phyloP scores from a whole-genome alignment of 2,888 invertebrate genomes.

The Rhamphomyia laevipes region DNA sequence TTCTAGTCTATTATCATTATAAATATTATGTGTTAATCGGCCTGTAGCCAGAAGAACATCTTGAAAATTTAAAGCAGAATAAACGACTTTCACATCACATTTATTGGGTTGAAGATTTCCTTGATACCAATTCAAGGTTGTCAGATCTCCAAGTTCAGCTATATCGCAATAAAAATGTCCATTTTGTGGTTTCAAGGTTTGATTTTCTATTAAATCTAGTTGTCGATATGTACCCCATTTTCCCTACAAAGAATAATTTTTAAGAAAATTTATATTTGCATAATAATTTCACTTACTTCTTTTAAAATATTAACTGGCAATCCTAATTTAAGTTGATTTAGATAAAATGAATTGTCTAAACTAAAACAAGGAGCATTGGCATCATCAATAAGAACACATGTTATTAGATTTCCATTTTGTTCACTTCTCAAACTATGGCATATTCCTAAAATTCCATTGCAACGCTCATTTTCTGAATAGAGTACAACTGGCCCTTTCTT shows the following conservation, averaged over 20 bases:
- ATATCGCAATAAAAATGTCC: conserved; percentile 60
- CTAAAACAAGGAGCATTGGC: conserved; percentile 50
- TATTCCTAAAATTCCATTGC: conserved; percentile 70
- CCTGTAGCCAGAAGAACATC: conserved; percentile 88
- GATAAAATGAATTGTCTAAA: conserved; percentile 49
- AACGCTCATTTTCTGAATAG: conserved; percentile 49
- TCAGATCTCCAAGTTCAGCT: conserved; percentile 65
- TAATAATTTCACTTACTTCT: conserved; percentile 26
- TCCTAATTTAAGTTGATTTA: conserved; percentile 54
- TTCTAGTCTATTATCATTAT: conserved; percentile 46
- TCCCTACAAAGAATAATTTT: conserved; percentile 15
- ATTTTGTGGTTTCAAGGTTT: conserved; percentile 13
- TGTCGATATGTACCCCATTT: conserved; percentile 65
- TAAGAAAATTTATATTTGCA: neutral
- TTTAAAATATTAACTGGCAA: conserved; percentile 63
- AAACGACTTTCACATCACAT: conserved; percentile 38
- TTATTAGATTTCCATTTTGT: conserved; percentile 49
- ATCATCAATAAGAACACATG: conserved; percentile 50
- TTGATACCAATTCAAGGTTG: conserved; percentile 67
- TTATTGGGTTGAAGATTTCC: conserved; percentile 45
- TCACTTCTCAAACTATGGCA: conserved; percentile 75
- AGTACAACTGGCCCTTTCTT: conserved; percentile 39
- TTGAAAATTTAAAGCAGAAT: conserved; percentile 75
- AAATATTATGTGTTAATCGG: conserved; percentile 66
- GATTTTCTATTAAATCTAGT: conserved; percentile 40